Conservation (phyloP, 2,113 vertebrate species). For the Entosphenus tridentatus region DNA sequence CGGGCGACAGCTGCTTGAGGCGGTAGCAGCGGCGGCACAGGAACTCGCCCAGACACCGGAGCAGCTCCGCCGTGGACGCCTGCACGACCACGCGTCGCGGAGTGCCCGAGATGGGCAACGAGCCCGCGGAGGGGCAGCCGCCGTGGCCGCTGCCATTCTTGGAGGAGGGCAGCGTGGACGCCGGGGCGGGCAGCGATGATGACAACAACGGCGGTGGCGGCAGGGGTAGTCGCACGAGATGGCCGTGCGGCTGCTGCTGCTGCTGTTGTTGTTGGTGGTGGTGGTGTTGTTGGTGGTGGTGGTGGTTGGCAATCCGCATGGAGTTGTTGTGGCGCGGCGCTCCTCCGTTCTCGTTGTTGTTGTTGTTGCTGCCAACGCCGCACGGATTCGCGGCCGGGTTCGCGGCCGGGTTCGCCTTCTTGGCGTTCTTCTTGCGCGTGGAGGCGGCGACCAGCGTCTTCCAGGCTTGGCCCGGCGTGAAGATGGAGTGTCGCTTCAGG, state of each 20-base stretch:
- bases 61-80: conserved; percentile 77
- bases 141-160: conserved; percentile 20
- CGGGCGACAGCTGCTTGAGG: conserved; percentile 55
- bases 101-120: conserved; percentile 23
- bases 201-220: conserved; percentile 19
- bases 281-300: conserved; percentile 36
- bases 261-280: conserved; percentile 30
- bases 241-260: conserved; percentile 18
- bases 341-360: conserved; percentile 18
- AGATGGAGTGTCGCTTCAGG: conserved; percentile 48
- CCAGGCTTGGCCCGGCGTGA: conserved; percentile 62
- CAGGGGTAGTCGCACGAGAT: conserved; percentile 16
- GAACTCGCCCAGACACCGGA: conserved; percentile 75
- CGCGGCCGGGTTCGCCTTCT: conserved; percentile 55
- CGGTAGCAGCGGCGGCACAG: conserved; percentile 69
- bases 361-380: conserved; percentile 13
- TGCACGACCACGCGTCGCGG: conserved; percentile 63
- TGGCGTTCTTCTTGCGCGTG: conserved; percentile 61
- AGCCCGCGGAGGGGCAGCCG: not conserved
- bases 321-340: conserved; percentile 27
- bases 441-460: conserved; percentile 51
- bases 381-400: conserved; percentile 31
- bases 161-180: conserved; percentile 29
- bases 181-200: conserved; percentile 34
- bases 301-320: conserved; percentile 19